These are phyloP conservation scores for Cheilosia variabilis DNA, from an alignment of 2,888 invertebrate genomes.

Conservation along the genomic window DNA sequence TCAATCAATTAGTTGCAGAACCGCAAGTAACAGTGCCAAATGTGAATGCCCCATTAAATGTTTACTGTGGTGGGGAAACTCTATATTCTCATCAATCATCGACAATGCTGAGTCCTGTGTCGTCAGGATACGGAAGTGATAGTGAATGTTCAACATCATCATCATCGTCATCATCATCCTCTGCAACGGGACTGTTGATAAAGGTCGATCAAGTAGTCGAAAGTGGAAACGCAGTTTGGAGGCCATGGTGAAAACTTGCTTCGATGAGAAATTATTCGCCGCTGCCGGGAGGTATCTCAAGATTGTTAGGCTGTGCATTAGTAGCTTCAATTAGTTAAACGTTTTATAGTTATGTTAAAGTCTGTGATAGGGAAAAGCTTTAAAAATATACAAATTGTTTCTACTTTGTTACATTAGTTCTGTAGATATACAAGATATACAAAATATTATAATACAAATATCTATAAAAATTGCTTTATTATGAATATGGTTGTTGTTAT, in stretches of 20 bases:
- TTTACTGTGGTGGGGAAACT: conserved; percentile 39
- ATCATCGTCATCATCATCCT: conserved; percentile 46
- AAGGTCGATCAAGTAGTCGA: conserved; percentile 67
- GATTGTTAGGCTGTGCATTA: conserved; percentile 71
- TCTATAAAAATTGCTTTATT: neutral
- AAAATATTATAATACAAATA: conserved; percentile 1
- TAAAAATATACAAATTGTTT: conserved; percentile 72
- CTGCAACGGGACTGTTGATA: conserved; percentile 72
- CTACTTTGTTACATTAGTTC: conserved; percentile 24
- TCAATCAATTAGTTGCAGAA: conserved; percentile 85
- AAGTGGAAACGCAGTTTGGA: conserved; percentile 78
- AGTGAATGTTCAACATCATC: conserved; percentile 77
- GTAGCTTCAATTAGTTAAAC: conserved; percentile 65
- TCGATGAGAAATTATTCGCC: neutral
- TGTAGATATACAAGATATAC: neutral
- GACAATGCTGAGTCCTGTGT: conserved; percentile 80
- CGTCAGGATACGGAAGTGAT: conserved; percentile 83
- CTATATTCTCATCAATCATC: conserved; percentile 9
- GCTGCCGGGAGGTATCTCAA: conserved; percentile 27
- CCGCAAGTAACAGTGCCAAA: conserved; percentile 29
- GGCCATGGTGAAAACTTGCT: conserved; percentile 80
- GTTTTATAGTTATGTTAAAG: conserved; percentile 55
- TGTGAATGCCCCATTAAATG: conserved; percentile 37
- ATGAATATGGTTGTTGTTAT: neutral
- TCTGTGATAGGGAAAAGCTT: conserved; percentile 81